Conservation (phyloP, 2,797 vertebrate species). For the Falco rusticolus region DNA sequence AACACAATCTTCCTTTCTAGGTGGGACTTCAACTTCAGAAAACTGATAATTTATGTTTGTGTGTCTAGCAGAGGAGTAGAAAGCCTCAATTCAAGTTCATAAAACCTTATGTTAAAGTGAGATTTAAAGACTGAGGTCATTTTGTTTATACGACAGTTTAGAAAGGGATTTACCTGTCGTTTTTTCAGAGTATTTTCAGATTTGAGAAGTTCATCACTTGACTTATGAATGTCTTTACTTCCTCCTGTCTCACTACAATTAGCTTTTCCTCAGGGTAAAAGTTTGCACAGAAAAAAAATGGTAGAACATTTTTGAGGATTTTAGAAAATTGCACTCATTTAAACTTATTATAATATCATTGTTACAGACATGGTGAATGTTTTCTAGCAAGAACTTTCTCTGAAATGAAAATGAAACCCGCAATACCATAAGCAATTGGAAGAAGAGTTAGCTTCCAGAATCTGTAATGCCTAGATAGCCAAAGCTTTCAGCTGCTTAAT, state of each 20-base stretch:
- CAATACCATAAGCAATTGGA: neutral
- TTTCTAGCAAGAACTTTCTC: neutral
- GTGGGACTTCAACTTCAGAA: neutral
- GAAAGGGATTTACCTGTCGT: neutral
- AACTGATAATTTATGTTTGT: neutral
- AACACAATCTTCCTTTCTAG: neutral
- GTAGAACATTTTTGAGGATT: neutral
- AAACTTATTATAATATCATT: neutral
- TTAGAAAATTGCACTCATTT: neutral
- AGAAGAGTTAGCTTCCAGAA: neutral
- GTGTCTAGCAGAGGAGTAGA: neutral
- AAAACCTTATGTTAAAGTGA: neutral
- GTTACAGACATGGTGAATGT: neutral
- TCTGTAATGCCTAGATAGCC: neutral
- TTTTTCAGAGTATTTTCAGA: neutral
- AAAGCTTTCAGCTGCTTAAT: neutral
- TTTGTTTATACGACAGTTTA: neutral
- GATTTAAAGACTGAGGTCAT: neutral
- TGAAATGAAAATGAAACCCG: neutral
- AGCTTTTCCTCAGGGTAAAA: neutral
- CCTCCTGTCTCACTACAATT: neutral
- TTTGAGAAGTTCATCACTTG: neutral
- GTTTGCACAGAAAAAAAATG: neutral
- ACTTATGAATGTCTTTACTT: neutral
- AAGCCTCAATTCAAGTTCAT: neutral